A percentile compares a stretch with the other conserved stretches of the same genome.
phyloP scores from a whole-genome alignment of 2,888 invertebrate genomes.

The Aelia acuminata region DNA sequence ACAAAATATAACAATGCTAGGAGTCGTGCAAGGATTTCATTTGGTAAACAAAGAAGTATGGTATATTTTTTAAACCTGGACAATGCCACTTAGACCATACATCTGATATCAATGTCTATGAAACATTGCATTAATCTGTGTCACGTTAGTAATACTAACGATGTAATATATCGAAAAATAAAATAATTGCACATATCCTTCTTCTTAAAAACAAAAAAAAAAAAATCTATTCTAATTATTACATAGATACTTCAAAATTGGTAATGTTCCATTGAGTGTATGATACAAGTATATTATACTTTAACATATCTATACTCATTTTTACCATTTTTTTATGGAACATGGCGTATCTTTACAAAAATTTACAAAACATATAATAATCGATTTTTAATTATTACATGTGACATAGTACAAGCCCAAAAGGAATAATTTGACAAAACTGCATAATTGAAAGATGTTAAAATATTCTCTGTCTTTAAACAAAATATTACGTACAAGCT shows the following conservation, averaged over 20 bases:
- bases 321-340: background rate
- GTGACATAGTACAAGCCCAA: constrained; percentile 59
- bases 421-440: constrained; percentile 50
- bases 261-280: constrained; percentile 9
- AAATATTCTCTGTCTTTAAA: constrained; percentile 52
- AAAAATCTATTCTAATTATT: constrained; percentile 21
- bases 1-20: constrained; percentile 45
- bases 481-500: constrained; percentile 50
- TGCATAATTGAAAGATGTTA: constrained; percentile 47
- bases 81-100: constrained; percentile 37
- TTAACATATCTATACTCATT: constrained; percentile 21
- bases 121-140: background rate
- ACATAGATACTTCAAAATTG: constrained; percentile 41
- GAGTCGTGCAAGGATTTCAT: constrained; percentile 55
- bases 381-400: constrained; percentile 57
- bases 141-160: constrained; percentile 3
- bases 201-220: constrained; percentile 23
- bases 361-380: constrained; percentile 59
- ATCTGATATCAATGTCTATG: background rate
- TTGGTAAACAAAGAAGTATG: background rate
- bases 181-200: constrained; percentile 51
- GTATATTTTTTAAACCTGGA: constrained; percentile 17
- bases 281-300: constrained; percentile 23
- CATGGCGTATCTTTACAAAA: constrained; percentile 49
- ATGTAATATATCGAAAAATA: constrained; percentile 27